phyloP scores from a whole-genome alignment of 2,888 invertebrate species.

The Tromatobia lineatoria region DNA sequence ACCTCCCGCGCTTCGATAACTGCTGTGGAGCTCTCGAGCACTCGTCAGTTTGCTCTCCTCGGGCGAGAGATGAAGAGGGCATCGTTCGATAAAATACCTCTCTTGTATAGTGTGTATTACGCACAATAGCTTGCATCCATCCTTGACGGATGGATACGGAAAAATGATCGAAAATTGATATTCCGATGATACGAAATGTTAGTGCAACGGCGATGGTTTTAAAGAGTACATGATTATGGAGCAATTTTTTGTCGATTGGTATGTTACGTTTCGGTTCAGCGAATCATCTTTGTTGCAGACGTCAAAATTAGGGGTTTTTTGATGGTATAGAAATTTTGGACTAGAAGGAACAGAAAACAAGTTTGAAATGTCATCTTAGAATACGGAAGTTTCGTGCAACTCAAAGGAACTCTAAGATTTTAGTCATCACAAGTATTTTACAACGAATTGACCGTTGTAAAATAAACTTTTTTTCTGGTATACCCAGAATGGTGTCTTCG shows the following conservation, averaged over 20 bases:
- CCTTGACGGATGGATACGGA: not conserved
- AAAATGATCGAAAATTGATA: not conserved
- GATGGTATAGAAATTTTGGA: too few relatives aligned
- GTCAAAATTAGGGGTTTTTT: not conserved
- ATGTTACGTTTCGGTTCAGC: not conserved
- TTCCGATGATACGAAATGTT: not conserved
- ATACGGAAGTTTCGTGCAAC: too few relatives aligned
- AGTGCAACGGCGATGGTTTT: not conserved
- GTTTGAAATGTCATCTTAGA: too few relatives aligned
- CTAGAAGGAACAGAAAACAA: too few relatives aligned
- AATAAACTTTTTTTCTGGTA: too few relatives aligned
- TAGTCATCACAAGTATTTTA: too few relatives aligned
- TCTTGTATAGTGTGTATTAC: not conserved
- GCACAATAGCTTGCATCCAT: not conserved
- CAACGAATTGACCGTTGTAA: too few relatives aligned
- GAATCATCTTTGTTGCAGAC: not conserved
- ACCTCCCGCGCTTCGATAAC: conserved; percentile 5
- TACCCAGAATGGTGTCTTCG: too few relatives aligned
- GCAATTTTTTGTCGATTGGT: not conserved
- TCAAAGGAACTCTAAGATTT: too few relatives aligned
- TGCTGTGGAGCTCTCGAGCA: conserved; percentile 9
- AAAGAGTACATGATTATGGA: not conserved
- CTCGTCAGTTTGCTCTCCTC: conserved; percentile 24
- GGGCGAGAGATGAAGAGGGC: conserved; percentile 8
- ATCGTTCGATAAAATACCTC: conserved; percentile 17